phyloP scores from a whole-genome alignment of 2,797 vertebrate genomes.

The Myripristis jacobus region DNA sequence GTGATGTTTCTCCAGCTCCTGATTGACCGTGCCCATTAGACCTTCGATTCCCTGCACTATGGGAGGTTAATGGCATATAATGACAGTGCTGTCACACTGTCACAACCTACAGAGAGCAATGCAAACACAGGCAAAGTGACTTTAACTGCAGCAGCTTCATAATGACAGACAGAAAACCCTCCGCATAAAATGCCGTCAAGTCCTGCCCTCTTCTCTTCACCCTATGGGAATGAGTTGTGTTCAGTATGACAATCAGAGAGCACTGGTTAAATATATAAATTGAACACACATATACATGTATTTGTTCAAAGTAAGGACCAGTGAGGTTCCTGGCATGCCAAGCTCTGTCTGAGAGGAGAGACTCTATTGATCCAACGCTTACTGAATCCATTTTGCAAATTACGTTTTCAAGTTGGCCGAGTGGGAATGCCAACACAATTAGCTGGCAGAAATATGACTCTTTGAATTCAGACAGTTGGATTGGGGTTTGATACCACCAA shows the following conservation, averaged over 20 bases:
- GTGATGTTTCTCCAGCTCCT: not conserved
- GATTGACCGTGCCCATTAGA: slow-evolving; percentile 27
- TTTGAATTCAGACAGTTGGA: slow-evolving; percentile 20
- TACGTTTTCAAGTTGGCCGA: slow-evolving; percentile 49
- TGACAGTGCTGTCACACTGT: slow-evolving; percentile 15
- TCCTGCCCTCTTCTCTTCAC: not conserved
- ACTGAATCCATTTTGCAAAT: slow-evolving; percentile 69
- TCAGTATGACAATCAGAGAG: slow-evolving; percentile 1
- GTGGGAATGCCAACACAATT: slow-evolving; percentile 43
- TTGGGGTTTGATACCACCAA: not conserved
- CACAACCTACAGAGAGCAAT: not conserved
- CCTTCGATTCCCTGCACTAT: slow-evolving; percentile 7
- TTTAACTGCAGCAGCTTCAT: slow-evolving; percentile 57
- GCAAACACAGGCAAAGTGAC: slow-evolving; percentile 9
- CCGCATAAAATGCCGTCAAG: slow-evolving; percentile 33
- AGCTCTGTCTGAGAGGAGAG: slow-evolving; percentile 25
- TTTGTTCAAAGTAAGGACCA: slow-evolving; percentile 32
- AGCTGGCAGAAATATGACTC: slow-evolving; percentile 21
- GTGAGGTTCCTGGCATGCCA: slow-evolving; percentile 30
- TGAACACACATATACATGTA: slow-evolving; percentile 1
- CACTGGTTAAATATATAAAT: not conserved
- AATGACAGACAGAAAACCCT: slow-evolving; percentile 48
- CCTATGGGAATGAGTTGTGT: not conserved
- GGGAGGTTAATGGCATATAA: slow-evolving; percentile 27
- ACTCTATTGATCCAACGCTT: slow-evolving; percentile 46